Percentiles rank a stretch among this genome's conserved stretches.
Evolutionary conservation across 2,113 vertebrate genomes (phyloP).

Genomic region (Spilogale gracilis): DNA sequence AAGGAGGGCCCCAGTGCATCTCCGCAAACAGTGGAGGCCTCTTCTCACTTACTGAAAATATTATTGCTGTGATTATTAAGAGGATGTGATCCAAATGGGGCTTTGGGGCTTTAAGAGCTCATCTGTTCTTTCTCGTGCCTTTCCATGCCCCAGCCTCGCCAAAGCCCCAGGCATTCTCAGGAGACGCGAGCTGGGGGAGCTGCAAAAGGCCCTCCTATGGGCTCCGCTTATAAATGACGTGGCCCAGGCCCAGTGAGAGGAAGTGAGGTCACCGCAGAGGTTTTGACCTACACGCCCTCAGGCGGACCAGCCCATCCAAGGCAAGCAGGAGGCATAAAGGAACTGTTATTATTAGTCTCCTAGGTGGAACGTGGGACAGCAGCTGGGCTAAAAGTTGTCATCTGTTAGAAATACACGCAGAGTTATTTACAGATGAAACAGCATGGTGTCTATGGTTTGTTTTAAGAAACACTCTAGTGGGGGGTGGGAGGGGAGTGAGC

Average conservation of each 20-base stretch:
- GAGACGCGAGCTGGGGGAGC: neutral
- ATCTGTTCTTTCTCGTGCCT: neutral
- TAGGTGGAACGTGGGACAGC: neutral
- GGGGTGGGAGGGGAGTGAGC: neutral
- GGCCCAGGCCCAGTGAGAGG: neutral
- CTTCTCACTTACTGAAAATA: neutral
- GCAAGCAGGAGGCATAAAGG: neutral
- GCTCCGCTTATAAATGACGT: neutral
- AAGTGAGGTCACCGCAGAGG: neutral
- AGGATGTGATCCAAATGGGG: neutral
- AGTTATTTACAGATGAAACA: neutral
- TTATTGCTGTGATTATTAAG: neutral
- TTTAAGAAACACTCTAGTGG: neutral
- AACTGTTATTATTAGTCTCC: neutral
- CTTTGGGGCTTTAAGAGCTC: neutral
- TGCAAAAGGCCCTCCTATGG: neutral
- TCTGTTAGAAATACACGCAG: neutral
- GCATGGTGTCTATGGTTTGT: neutral
- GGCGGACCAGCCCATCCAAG: neutral
- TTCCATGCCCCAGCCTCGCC: neutral
- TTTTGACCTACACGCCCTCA: neutral
- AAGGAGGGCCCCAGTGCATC: neutral
- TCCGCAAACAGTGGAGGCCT: neutral
- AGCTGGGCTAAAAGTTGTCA: conserved; percentile 14
- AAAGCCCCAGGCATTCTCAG: neutral